Conservation (phyloP, 2,113 vertebrate species). For the Vireo altiloquus region DNA sequence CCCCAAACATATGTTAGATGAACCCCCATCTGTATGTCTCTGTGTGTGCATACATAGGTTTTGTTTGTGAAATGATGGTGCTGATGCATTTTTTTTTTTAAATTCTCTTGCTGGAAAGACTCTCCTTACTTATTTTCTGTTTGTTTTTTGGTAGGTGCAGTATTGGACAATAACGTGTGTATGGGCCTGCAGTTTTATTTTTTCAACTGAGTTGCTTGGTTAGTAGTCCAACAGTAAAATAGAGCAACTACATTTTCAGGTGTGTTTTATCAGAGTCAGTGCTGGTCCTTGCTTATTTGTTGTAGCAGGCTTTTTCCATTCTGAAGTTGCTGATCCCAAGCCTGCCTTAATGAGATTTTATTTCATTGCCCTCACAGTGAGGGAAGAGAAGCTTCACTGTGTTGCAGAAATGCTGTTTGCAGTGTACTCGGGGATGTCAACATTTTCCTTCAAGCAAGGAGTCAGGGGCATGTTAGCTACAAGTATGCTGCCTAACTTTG, state of each 20-base stretch:
- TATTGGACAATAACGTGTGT: not conserved
- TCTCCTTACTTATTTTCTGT: not conserved
- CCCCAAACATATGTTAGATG: not conserved
- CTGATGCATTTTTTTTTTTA: not conserved
- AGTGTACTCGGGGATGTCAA: not conserved
- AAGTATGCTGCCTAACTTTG: not conserved
- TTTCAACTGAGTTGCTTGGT: not conserved
- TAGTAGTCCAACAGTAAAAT: not conserved
- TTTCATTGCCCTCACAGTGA: not conserved
- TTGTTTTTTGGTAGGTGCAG: not conserved
- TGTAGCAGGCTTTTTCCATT: not conserved
- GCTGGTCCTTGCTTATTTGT: not conserved
- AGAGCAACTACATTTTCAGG: not conserved
- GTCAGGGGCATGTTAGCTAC: not conserved
- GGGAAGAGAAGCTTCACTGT: not conserved
- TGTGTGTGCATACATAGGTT: not conserved
- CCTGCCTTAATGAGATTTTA: not conserved
- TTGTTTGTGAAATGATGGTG: not conserved
- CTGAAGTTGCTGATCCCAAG: not conserved
- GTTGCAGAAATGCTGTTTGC: not conserved
- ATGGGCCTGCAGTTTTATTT: not conserved
- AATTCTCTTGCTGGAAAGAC: not conserved
- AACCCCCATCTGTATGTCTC: no score
- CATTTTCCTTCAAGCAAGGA: not conserved
- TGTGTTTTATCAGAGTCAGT: not conserved